Evolutionary conservation across 2,888 invertebrate genomes (phyloP).

Genomic region (Troilus luridus): DNA sequence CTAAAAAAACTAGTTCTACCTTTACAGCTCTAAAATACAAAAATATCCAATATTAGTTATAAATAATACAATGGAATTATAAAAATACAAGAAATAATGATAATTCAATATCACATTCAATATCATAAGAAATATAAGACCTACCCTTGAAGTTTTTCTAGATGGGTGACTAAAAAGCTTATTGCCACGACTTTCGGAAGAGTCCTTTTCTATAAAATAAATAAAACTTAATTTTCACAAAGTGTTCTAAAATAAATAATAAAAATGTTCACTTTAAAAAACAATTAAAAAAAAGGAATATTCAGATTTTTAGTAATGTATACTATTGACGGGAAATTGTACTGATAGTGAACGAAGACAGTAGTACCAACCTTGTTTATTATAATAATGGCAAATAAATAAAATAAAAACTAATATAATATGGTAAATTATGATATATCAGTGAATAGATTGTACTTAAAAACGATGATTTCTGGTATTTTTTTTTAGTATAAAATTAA

Average conservation of each 20-base stretch:
- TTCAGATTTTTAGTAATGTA: too few species aligned
- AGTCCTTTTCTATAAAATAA: constrained; percentile 61
- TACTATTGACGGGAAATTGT: too few species aligned
- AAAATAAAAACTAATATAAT: too few species aligned
- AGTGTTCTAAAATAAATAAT: neutral
- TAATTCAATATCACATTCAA: too few species aligned
- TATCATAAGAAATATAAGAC: too few species aligned
- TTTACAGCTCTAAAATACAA: constrained; percentile 68
- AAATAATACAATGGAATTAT: neutral
- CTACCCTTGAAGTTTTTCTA: constrained; percentile 63
- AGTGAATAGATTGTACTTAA: too few species aligned
- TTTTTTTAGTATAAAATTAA: too few species aligned
- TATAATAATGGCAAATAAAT: too few species aligned
- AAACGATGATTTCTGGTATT: too few species aligned
- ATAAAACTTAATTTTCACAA: neutral
- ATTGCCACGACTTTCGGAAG: constrained; percentile 58
- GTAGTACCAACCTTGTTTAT: neutral
- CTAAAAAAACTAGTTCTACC: constrained; percentile 71
- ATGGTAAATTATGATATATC: too few species aligned
- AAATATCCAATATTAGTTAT: neutral
- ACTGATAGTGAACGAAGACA: neutral
- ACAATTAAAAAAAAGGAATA: too few species aligned
- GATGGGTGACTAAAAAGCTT: constrained; percentile 62
- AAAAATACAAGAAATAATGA: neutral
- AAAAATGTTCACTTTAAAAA: neutral